A percentile compares a stretch with the other conserved stretches of the same genome.
phyloP scores from a whole-genome alignment of 2,888 invertebrate genomes.

The Deilephila porcellus region DNA sequence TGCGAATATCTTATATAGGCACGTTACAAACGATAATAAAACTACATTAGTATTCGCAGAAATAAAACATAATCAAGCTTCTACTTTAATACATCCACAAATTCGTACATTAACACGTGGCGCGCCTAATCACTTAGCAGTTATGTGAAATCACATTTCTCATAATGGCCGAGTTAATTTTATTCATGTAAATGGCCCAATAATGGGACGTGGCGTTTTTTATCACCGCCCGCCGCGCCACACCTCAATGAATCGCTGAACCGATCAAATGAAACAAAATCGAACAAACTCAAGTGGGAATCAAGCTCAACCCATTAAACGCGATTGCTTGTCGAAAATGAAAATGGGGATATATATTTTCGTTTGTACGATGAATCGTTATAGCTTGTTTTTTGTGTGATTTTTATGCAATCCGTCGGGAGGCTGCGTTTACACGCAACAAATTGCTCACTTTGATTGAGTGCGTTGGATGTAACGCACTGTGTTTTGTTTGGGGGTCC shows the following conservation, averaged over 20 bases:
- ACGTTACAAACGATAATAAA: no score
- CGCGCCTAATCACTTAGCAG: slow-evolving; percentile 10
- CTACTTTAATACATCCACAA: slow-evolving; percentile 4
- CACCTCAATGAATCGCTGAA: slow-evolving; percentile 58
- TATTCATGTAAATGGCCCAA: slow-evolving; percentile 39
- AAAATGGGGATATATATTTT: slow-evolving; percentile 79
- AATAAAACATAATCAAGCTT: slow-evolving; percentile 17
- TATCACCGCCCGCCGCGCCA: slow-evolving; percentile 36
- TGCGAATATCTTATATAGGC: no score
- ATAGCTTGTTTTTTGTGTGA: slow-evolving; percentile 70
- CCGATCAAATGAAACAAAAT: slow-evolving; percentile 78
- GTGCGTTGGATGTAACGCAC: slow-evolving; percentile 41
- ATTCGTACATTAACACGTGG: slow-evolving; percentile 4
- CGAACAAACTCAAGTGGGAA: slow-evolving; percentile 80
- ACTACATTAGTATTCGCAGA: not conserved
- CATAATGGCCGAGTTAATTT: slow-evolving; percentile 30
- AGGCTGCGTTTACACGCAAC: slow-evolving; percentile 72
- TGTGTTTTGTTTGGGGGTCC: not conserved
- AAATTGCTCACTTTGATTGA: slow-evolving; percentile 76
- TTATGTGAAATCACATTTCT: slow-evolving; percentile 20
- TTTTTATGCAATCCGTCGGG: slow-evolving; percentile 76
- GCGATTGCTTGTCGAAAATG: slow-evolving; percentile 82
- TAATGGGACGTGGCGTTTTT: slow-evolving; percentile 41
- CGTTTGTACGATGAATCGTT: slow-evolving; percentile 69
- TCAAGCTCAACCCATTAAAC: slow-evolving; percentile 78